A percentile compares a stretch with the other conserved stretches of the same genome.
phyloP scores from a whole-genome alignment of 2,113 vertebrate genomes.

The Laticauda colubrina region DNA sequence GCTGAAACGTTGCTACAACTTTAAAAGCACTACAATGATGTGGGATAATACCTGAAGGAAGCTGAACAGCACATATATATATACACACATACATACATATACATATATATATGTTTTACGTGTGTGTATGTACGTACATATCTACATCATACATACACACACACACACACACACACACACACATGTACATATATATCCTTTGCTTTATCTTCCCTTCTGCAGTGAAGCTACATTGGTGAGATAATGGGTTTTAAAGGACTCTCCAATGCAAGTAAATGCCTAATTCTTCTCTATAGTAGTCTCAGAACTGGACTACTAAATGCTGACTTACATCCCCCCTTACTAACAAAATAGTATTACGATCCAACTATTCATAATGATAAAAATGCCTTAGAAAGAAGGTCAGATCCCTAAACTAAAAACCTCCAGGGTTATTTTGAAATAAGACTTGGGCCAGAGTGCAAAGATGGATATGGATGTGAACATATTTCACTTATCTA shows the following conservation, averaged over 20 bases:
- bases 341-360: neutral
- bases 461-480: neutral
- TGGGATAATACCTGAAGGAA: no score
- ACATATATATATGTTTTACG: no score
- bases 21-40: no score
- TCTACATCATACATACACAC: no score
- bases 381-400: neutral
- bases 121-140: no score
- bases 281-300: neutral
- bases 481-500: neutral
- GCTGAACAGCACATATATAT: no score
- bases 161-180: neutral
- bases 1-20: no score
- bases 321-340: neutral
- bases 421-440: neutral
- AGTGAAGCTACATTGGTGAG: neutral
- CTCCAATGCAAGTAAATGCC: neutral
- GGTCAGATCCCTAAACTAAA: neutral
- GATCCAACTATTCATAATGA: neutral
- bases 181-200: no score
- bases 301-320: neutral
- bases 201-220: neutral
- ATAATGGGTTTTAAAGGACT: neutral
- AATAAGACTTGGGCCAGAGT: neutral
- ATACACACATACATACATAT: no score